Evolutionary conservation across 2,113 vertebrate species (phyloP), one percentile per base, ranked within the genome.

Genomic region (Okapia johnstoni): DNA sequence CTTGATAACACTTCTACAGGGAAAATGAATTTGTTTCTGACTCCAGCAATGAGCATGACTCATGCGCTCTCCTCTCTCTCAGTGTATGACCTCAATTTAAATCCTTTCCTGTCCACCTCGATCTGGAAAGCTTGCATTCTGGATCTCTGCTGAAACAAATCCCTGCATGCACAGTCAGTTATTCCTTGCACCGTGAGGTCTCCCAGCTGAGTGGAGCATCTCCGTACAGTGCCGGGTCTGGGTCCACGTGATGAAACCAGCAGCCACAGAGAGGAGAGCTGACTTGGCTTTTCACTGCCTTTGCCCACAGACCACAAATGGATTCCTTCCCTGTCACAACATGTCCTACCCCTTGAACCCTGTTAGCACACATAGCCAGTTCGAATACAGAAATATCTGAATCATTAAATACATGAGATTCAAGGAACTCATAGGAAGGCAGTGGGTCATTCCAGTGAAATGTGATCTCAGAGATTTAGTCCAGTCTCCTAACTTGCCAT

Each of bases 21-120:
- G 96, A 50, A 85, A 92, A 48, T 70, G 95, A 93, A 96, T 97
- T 98, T 95, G 84, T 97, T 98, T 97, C 93, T 93, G 95, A 93
- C 87, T 97, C 16, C 21, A 63, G 96, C 85, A 98, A 97, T 84
- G 80, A 96, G 43, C 96, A 63, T 94, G 85, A 97, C 98, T 95
- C 97, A 92, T 97, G 92, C 15, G 81, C 85, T 94, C 33, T 70
- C 94, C 88, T 92, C 84, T 92, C 90, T 73, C 21, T 73, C 36
- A 97, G 97, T 86, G 97, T 98, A 96, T 93, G 97, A 95, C 48
- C 92, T 96, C 97, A 36, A 63, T 95, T 98, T 97, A 98, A 98
- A 96, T 87, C 80, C 30, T 97, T 96, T 94, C 96, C 96, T 97
- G 94, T 66, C 98, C 70, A 89, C 66, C 85, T 90, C 1, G 10